These are phyloP conservation scores for Herpailurus yagouaroundi DNA, from an alignment of 2,113 vertebrate genomes.

Conservation along the genomic window DNA sequence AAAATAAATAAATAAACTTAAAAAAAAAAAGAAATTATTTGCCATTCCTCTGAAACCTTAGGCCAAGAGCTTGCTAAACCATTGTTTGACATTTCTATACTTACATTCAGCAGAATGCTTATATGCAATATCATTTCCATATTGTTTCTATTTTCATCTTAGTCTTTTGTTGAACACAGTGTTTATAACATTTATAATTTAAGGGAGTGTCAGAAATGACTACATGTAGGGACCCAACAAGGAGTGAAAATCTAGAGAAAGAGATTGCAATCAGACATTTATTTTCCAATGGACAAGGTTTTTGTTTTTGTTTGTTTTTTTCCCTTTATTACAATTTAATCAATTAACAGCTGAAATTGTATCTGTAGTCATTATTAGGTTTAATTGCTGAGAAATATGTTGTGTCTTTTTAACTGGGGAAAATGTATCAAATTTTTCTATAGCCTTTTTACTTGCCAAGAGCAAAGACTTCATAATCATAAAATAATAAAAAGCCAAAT, in stretches of 20 bases:
- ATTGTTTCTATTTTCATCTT: slow-evolving; percentile 32
- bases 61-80: background rate
- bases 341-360: slow-evolving; percentile 68
- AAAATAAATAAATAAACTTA: too few species aligned
- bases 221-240: background rate
- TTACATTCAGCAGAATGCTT: slow-evolving; percentile 13
- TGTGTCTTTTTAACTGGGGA: slow-evolving; percentile 79
- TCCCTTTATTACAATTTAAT: slow-evolving; percentile 78
- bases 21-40: background rate
- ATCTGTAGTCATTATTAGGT: slow-evolving; percentile 64
- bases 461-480: slow-evolving; percentile 78
- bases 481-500: slow-evolving; percentile 65
- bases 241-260: background rate
- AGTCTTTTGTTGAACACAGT: background rate
- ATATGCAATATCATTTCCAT: background rate
- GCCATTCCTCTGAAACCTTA: background rate
- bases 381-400: slow-evolving; percentile 79
- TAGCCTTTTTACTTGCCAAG: slow-evolving; percentile 81
- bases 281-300: background rate
- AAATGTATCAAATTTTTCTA: slow-evolving; percentile 58
- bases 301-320: background rate
- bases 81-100: slow-evolving; percentile 9
- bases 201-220: background rate
- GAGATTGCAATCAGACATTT: background rate
- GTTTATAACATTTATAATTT: slow-evolving; percentile 13